phyloP scores from a whole-genome alignment of 92 coral and sea anemone genomes.

The Phenganax subtilis region DNA sequence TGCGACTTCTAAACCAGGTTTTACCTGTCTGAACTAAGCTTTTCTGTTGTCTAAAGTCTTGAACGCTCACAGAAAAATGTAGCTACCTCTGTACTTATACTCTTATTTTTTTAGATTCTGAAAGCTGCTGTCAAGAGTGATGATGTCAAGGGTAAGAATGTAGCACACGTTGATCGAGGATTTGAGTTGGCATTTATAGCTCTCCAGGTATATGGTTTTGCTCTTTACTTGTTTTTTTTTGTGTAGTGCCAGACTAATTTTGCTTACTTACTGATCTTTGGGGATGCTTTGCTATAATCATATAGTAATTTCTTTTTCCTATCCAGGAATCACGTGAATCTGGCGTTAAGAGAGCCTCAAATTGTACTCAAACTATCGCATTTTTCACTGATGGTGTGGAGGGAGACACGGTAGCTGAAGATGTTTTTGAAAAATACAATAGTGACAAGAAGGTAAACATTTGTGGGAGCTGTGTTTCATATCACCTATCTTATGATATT shows the following conservation, averaged over 20 bases:
- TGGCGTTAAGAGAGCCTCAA: constrained; percentile 42
- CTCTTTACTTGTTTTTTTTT: neutral
- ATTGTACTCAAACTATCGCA: constrained; percentile 73
- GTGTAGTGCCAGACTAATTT: neutral
- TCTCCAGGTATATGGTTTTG: constrained; percentile 53
- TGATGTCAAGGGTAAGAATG: constrained; percentile 42
- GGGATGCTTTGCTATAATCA: no score
- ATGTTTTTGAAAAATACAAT: constrained; percentile 27
- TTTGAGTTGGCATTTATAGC: constrained; percentile 54
- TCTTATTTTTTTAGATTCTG: constrained; percentile 7
- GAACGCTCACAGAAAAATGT: neutral
- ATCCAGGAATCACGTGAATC: constrained; percentile 9
- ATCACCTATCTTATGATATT: no score
- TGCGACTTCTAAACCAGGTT: no score
- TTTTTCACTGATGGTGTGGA: constrained; percentile 95
- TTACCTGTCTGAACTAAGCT: no score
- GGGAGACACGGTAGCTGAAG: constrained; percentile 42
- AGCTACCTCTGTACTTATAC: neutral
- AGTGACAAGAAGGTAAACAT: constrained; percentile 43
- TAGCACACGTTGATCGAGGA: constrained; percentile 60
- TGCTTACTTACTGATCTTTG: neutral
- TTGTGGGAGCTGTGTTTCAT: no score
- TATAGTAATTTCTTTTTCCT: neutral
- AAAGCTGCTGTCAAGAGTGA: constrained; percentile 49
- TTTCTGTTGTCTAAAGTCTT: no score